These are phyloP conservation scores for Tachina lurida DNA, from an alignment of 2,888 invertebrate species.

Conservation along the genomic window DNA sequence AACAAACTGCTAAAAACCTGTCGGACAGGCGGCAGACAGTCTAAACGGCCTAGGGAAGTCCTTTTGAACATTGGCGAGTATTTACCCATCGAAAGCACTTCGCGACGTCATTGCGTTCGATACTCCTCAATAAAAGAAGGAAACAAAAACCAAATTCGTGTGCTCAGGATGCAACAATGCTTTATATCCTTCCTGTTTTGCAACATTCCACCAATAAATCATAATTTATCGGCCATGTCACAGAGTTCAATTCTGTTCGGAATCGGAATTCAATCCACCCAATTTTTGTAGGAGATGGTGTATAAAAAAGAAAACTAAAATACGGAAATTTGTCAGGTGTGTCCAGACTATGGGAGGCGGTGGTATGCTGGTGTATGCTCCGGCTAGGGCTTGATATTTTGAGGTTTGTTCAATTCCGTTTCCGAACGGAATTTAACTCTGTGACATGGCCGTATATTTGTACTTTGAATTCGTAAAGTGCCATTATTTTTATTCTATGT, in stretches of 20 bases:
- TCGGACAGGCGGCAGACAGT: not conserved
- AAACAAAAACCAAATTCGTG: not conserved
- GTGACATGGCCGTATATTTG: too few species aligned
- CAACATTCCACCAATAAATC: not conserved
- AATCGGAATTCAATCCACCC: too few species aligned
- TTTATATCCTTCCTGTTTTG: not conserved
- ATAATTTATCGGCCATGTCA: too few species aligned
- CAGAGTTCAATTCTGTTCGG: too few species aligned
- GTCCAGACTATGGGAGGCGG: too few species aligned
- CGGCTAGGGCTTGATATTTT: too few species aligned
- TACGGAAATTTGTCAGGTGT: too few species aligned
- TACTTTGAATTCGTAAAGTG: not conserved
- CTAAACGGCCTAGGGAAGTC: not conserved
- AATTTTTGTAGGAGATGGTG: too few species aligned
- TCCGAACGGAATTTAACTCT: too few species aligned
- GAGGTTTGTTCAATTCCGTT: too few species aligned
- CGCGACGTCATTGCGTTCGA: not conserved
- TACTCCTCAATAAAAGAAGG: not conserved
- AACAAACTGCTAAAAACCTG: slow-evolving; percentile 15
- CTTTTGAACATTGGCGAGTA: not conserved
- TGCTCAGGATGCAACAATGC: not conserved
- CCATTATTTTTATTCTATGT: not conserved
- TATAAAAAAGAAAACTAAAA: too few species aligned
- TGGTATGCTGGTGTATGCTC: too few species aligned
- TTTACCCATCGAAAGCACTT: not conserved